phyloP scores from a whole-genome alignment of 2,113 vertebrate genomes.

The Riparia riparia region DNA sequence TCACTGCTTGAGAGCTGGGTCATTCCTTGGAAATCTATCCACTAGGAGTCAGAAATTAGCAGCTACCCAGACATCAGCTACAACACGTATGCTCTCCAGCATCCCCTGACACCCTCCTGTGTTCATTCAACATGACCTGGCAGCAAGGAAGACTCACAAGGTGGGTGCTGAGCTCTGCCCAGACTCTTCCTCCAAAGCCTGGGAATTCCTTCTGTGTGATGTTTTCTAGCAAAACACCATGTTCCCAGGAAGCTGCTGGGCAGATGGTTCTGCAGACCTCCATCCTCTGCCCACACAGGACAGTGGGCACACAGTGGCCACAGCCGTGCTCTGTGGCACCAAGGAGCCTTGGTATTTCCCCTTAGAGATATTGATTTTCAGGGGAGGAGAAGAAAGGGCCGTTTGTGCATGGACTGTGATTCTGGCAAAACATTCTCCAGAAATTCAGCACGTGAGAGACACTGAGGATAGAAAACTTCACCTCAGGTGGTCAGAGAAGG shows the following conservation, averaged over 20 bases:
- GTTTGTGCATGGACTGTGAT: background rate
- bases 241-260: background rate
- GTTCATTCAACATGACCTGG: background rate
- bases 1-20: background rate
- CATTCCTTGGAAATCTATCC: background rate
- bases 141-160: background rate
- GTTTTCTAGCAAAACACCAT: background rate
- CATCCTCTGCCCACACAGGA: background rate
- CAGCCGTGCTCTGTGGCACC: background rate
- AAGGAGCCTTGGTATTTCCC: background rate
- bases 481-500: background rate
- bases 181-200: background rate
- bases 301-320: no score
- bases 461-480: background rate
- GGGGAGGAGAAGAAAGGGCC: background rate
- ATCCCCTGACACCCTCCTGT: background rate
- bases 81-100: background rate
- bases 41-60: background rate
- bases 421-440: background rate
- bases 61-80: background rate
- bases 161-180: background rate
- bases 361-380: background rate
- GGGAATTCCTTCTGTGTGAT: accelerated
- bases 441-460: background rate
- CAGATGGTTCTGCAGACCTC: background rate